phyloP scores from a whole-genome alignment of 2,888 invertebrate species.

The Agrochola lota region DNA sequence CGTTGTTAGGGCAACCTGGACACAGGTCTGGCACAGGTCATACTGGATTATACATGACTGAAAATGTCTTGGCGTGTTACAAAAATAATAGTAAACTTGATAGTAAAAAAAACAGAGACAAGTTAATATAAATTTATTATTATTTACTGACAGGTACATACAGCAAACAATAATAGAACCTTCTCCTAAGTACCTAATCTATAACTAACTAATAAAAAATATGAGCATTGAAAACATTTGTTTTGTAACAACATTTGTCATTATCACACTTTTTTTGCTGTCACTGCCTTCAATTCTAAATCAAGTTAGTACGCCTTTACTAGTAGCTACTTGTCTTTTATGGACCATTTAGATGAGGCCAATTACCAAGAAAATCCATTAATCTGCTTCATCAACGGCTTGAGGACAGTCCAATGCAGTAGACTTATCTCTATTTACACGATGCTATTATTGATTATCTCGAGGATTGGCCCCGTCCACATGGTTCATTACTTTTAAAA shows the following conservation, averaged over 20 bases:
- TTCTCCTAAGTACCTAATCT: neutral
- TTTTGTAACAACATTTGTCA: neutral
- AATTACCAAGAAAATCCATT: no score
- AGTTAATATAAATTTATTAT: slow-evolving; percentile 27
- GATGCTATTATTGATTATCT: no score
- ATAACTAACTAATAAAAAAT: neutral
- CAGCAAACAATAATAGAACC: neutral
- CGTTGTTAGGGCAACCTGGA: neutral
- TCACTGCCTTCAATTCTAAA: neutral
- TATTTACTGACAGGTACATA: slow-evolving; percentile 8
- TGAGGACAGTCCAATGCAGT: no score
- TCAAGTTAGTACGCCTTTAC: neutral
- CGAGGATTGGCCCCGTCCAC: no score
- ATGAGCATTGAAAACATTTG: neutral
- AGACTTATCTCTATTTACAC: no score
- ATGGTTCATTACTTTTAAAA: neutral
- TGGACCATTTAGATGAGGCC: no score
- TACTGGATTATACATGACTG: neutral
- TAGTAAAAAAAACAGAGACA: slow-evolving; percentile 1
- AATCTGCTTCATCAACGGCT: no score
- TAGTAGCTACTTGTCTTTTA: neutral
- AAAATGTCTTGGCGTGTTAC: neutral
- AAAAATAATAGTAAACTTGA: neutral
- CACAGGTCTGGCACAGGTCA: neutral
- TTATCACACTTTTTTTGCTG: neutral